phyloP scores from a whole-genome alignment of 2,113 vertebrate genomes.

The Chionis minor region DNA sequence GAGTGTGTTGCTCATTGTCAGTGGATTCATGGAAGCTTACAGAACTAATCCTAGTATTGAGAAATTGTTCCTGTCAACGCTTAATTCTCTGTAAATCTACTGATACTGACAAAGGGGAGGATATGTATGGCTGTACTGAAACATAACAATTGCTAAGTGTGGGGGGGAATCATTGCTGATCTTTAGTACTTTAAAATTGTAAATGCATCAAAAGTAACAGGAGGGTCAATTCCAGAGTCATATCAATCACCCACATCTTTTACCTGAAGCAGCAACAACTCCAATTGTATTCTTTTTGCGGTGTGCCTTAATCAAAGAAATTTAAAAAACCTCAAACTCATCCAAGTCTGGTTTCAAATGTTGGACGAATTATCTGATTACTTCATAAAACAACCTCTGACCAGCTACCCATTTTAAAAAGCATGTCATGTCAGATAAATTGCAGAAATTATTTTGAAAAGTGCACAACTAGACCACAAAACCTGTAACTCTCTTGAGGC shows the following conservation, averaged over 20 bases:
- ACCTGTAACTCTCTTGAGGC: neutral
- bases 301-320: neutral
- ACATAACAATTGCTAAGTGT: neutral
- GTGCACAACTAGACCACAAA: neutral
- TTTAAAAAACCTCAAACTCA: neutral
- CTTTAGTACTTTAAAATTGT: neutral
- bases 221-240: neutral
- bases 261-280: neutral
- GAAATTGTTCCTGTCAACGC: neutral
- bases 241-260: neutral
- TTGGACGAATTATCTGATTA: neutral
- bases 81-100: neutral
- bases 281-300: neutral
- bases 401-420: neutral
- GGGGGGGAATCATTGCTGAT: neutral
- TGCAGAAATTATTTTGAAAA: neutral
- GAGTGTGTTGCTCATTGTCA: neutral
- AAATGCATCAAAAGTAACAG: neutral
- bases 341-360: neutral
- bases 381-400: neutral
- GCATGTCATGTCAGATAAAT: neutral
- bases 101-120: neutral
- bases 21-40: neutral
- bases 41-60: neutral
- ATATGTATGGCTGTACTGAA: neutral